Evolutionary conservation across 2,797 vertebrate genomes (phyloP).

Genomic region (Phrynocephalus guinanensis): DNA sequence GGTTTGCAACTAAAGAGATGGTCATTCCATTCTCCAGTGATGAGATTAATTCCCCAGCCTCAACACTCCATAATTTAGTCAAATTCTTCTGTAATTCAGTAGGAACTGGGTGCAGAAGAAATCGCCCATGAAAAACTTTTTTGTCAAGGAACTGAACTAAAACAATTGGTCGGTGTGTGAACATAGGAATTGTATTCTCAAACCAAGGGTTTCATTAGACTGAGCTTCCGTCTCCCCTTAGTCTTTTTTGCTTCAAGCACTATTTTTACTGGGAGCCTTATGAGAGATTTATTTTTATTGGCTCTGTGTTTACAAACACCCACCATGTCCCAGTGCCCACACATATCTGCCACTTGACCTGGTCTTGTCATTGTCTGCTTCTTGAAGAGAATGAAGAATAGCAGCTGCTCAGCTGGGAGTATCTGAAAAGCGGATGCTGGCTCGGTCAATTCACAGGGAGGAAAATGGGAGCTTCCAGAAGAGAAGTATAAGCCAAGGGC

Average conservation of each 20-base stretch:
- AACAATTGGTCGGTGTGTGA: not conserved
- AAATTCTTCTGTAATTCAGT: not conserved
- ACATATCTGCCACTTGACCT: not conserved
- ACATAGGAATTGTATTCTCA: not conserved
- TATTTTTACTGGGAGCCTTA: not conserved
- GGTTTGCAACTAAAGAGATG: too few relatives aligned
- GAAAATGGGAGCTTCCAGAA: conserved; percentile 4
- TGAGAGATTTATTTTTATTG: conserved; percentile 1
- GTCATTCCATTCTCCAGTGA: too few relatives aligned
- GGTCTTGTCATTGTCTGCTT: not conserved
- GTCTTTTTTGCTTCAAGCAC: not conserved
- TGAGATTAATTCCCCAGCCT: not conserved
- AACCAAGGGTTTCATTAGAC: not conserved
- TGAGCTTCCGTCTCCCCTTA: not conserved
- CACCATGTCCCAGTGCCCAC: not conserved
- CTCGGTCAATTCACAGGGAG: not conserved
- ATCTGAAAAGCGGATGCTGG: not conserved
- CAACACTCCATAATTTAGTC: not conserved
- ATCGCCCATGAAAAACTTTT: not conserved
- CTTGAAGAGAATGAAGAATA: not conserved
- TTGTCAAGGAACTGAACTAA: not conserved
- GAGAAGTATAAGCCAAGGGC: not conserved
- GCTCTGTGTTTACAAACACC: not conserved
- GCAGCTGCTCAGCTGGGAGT: not conserved
- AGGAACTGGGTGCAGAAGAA: not conserved